phyloP scores from a whole-genome alignment of 2,113 vertebrate genomes.

The Nycticryphes semicollaris region DNA sequence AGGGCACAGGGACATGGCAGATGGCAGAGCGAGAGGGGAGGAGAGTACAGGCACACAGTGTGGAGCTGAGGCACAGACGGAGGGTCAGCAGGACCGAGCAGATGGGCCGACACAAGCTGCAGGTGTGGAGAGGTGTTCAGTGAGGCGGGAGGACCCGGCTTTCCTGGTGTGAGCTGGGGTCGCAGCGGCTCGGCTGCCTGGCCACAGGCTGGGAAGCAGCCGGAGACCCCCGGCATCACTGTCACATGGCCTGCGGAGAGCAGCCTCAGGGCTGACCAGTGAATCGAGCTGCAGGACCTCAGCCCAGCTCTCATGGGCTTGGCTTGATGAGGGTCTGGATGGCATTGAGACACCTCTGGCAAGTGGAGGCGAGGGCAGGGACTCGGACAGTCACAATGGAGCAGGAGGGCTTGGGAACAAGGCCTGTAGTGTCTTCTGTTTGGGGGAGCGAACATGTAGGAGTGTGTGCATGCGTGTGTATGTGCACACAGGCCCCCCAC shows the following conservation, averaged over 20 bases:
- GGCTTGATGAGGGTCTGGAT: neutral
- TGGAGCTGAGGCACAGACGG: neutral
- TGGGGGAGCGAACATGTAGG: rapidly evolving
- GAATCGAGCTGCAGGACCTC: neutral
- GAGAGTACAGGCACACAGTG: neutral
- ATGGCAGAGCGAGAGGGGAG: slow-evolving; percentile 12
- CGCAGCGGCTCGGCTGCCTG: neutral
- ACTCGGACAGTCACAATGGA: neutral
- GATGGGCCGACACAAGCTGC: neutral
- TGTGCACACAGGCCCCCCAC: neutral
- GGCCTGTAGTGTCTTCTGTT: neutral
- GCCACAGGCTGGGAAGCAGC: neutral
- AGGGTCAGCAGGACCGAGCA: neutral
- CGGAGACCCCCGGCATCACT: rapidly evolving
- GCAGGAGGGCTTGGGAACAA: neutral
- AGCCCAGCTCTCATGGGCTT: neutral
- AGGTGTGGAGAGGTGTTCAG: neutral
- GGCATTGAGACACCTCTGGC: neutral
- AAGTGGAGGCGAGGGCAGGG: neutral
- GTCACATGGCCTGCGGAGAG: rapidly evolving
- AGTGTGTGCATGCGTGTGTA: neutral
- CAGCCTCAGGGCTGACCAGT: rapidly evolving
- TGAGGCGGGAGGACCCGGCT: neutral
- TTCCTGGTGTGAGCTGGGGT: neutral
- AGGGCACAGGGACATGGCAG: neutral